Conservation (phyloP, 2,888 invertebrate species). For the Plebejus melissa region DNA sequence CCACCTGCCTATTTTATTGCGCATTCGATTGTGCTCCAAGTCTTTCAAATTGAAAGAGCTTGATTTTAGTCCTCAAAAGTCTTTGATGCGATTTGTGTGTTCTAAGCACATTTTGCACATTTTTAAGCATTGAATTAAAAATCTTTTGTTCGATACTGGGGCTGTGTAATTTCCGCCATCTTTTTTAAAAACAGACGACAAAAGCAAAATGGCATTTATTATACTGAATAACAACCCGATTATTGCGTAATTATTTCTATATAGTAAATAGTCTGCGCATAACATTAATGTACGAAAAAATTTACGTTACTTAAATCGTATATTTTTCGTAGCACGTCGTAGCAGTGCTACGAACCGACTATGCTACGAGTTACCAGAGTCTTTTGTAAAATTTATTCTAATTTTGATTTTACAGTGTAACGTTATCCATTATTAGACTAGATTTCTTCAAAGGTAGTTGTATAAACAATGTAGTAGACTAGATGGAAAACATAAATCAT, state of each 20-base stretch:
- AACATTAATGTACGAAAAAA: not conserved
- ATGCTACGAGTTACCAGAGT: not conserved
- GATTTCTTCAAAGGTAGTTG: too few species aligned
- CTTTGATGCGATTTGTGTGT: not conserved
- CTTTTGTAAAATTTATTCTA: not conserved
- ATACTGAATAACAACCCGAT: not conserved
- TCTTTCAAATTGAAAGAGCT: not conserved
- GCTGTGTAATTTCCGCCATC: not conserved
- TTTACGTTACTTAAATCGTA: not conserved
- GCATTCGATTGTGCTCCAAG: slow-evolving; percentile 13
- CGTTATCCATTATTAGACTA: too few species aligned
- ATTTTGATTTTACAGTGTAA: not conserved
- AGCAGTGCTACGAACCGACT: not conserved
- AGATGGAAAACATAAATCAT: too few species aligned
- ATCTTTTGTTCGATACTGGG: not conserved
- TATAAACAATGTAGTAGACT: too few species aligned
- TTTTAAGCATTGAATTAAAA: not conserved
- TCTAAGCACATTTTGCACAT: slow-evolving; percentile 3
- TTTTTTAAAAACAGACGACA: not conserved
- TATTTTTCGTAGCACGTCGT: not conserved
- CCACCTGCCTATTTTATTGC: slow-evolving; percentile 34
- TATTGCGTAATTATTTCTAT: not conserved
- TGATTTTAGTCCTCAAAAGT: not conserved
- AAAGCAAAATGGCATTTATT: not conserved
- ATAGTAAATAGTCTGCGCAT: not conserved